These are phyloP conservation scores for Habroteleia sp. DNA, from an alignment of 2,888 invertebrate genomes.

Conservation along the genomic window DNA sequence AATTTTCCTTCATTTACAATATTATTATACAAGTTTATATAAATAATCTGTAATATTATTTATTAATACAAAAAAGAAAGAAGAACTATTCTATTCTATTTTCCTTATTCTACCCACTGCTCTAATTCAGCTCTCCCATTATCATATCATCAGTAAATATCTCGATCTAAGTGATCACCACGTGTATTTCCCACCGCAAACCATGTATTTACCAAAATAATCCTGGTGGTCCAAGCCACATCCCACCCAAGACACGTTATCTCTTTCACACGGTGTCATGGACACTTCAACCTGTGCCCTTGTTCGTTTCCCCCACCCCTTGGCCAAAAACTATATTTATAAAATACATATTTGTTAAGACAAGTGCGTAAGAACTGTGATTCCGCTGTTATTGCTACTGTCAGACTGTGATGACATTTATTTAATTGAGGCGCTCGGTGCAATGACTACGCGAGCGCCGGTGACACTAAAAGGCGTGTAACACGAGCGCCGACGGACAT, in stretches of 20 bases:
- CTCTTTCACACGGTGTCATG: conserved; percentile 24
- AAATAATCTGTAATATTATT: no score
- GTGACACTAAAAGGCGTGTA: conserved; percentile 60
- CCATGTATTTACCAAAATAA: no score
- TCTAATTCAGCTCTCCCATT: no score
- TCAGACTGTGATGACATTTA: conserved; percentile 48
- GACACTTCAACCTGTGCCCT: conserved; percentile 17
- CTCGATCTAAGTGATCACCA: no score
- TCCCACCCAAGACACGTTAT: background rate
- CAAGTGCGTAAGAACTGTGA: conserved; percentile 42
- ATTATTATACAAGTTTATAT: no score
- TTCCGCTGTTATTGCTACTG: conserved; percentile 48
- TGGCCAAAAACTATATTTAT: conserved; percentile 26
- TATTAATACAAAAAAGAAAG: no score
- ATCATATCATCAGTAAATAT: no score
- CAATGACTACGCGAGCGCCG: conserved; percentile 43
- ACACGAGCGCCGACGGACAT: conserved; percentile 55
- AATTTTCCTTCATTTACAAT: no score
- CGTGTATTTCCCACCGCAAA: no score
- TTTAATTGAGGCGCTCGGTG: conserved; percentile 52
- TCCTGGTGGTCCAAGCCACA: conserved; percentile 8
- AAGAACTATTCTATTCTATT: no score
- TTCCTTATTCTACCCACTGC: no score
- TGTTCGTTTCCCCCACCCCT: background rate
- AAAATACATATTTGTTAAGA: conserved; percentile 51